Conservation (phyloP, 2,113 vertebrate genomes). For the Coryphaenoides rupestris region DNA sequence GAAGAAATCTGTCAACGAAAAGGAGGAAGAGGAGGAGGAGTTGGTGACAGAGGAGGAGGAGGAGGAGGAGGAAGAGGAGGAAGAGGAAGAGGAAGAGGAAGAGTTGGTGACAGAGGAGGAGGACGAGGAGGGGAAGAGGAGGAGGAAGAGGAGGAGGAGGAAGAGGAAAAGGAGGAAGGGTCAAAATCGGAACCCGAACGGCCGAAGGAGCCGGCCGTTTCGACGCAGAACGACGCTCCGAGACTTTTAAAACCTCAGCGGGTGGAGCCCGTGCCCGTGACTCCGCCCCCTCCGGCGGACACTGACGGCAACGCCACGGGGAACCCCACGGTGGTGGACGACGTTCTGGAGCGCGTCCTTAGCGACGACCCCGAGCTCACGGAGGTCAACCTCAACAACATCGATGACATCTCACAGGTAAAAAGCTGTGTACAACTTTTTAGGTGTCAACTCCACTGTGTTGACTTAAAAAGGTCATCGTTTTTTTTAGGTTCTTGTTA, state of each 20-base stretch:
- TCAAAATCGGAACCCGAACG: constrained; percentile 42
- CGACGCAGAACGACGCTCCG: constrained; percentile 35
- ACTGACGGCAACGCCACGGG: constrained; percentile 59
- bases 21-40: constrained; percentile 59
- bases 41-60: constrained; percentile 53
- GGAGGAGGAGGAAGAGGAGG: constrained; percentile 40
- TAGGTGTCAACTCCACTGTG: too few relatives aligned
- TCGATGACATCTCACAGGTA: constrained; percentile 88
- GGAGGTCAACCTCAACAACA: constrained; percentile 95
- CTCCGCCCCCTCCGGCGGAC: constrained; percentile 60
- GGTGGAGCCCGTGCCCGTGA: constrained; percentile 62
- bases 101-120: constrained; percentile 74
- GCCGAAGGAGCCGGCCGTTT: constrained; percentile 51
- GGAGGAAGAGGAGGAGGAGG: constrained; percentile 72
- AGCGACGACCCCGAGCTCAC: constrained; percentile 80
- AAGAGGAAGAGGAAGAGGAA: constrained; percentile 68
- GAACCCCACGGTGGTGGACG: constrained; percentile 91
- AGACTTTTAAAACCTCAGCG: constrained; percentile 46
- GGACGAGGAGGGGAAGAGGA: constrained; percentile 66
- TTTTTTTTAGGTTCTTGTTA: too few relatives aligned
- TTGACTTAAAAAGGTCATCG: too few relatives aligned
- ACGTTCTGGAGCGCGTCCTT: constrained; percentile 81
- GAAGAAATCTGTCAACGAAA: constrained; percentile 51
- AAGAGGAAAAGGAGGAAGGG: constrained; percentile 65
- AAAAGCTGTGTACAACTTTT: too few relatives aligned